Evolutionary conservation across 2,888 invertebrate species (phyloP).

Genomic region (Odontothrips loti): DNA sequence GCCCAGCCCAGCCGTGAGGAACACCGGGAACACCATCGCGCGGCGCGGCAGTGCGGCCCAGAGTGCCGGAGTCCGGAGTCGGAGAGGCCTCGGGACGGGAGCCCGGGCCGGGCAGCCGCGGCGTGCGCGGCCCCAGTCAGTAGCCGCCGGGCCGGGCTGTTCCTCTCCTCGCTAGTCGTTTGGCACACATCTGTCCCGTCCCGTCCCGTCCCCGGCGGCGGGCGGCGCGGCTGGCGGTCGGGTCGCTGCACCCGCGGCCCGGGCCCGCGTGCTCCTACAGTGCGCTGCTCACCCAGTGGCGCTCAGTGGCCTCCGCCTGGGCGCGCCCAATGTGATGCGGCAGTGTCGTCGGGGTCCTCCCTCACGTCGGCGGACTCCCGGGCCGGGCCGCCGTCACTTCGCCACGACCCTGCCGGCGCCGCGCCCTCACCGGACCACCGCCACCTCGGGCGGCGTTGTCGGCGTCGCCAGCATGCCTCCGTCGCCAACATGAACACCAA

Average conservation of each 20-base stretch:
- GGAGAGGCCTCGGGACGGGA: too few relatives aligned
- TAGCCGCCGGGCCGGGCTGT: neutral
- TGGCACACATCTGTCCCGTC: neutral
- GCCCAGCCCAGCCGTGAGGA: too few relatives aligned
- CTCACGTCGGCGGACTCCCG: too few relatives aligned
- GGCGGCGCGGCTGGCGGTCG: neutral
- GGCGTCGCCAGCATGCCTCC: neutral
- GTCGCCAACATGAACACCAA: conserved; percentile 1
- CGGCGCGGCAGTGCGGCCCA: too few relatives aligned
- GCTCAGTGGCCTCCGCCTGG: neutral
- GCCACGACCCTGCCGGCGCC: neutral
- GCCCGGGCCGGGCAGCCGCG: too few relatives aligned
- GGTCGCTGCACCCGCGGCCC: too few relatives aligned
- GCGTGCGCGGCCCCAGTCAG: neutral
- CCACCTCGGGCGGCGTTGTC: neutral
- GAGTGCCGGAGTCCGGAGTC: too few relatives aligned
- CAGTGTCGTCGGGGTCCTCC: neutral
- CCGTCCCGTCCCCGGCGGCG: neutral
- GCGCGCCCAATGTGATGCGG: too few relatives aligned
- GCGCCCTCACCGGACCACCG: neutral
- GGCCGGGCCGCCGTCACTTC: neutral
- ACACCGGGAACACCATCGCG: too few relatives aligned
- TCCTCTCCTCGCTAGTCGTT: neutral
- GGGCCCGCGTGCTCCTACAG: too few relatives aligned
- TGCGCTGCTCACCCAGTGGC: too few relatives aligned